These are phyloP conservation scores for Eristalinus sepulchralis DNA, from an alignment of 2,888 invertebrate species.

Conservation along the genomic window DNA sequence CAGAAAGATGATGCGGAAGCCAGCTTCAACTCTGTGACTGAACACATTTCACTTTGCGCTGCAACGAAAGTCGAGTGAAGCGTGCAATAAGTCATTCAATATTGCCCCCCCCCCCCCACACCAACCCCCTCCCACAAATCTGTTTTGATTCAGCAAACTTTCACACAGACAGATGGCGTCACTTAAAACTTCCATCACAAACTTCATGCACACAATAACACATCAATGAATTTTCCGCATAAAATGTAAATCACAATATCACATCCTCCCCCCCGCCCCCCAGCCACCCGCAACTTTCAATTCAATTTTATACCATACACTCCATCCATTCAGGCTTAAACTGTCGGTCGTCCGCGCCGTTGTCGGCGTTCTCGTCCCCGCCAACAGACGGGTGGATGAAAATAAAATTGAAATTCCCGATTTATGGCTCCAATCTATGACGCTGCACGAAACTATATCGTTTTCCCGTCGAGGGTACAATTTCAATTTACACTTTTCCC, in stretches of 20 bases:
- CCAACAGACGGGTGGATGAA: neutral
- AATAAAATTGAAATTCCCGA: slow-evolving; percentile 1
- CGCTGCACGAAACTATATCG: neutral
- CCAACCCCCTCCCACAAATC: too few species aligned
- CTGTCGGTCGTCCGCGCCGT: neutral
- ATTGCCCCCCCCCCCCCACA: too few species aligned
- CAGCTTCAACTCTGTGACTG: too few species aligned
- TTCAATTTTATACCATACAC: neutral
- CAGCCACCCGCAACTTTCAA: neutral
- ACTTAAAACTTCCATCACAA: neutral
- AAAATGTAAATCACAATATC: neutral
- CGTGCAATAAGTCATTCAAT: too few species aligned
- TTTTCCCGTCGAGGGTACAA: neutral
- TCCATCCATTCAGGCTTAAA: slow-evolving; percentile 2
- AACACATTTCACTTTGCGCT: too few species aligned
- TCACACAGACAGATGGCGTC: neutral
- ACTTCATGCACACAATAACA: neutral
- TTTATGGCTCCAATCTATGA: slow-evolving; percentile 10
- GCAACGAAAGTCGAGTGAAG: too few species aligned
- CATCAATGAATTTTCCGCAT: neutral
- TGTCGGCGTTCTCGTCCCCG: neutral
- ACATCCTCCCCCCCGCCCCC: neutral
- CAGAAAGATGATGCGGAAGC: too few species aligned
- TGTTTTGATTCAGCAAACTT: neutral
- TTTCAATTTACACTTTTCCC: slow-evolving; percentile 3